Percentiles rank a stretch among this genome's conserved stretches.
Conservation (phyloP, 2,888 invertebrate genomes). For the Phortica magna region DNA sequence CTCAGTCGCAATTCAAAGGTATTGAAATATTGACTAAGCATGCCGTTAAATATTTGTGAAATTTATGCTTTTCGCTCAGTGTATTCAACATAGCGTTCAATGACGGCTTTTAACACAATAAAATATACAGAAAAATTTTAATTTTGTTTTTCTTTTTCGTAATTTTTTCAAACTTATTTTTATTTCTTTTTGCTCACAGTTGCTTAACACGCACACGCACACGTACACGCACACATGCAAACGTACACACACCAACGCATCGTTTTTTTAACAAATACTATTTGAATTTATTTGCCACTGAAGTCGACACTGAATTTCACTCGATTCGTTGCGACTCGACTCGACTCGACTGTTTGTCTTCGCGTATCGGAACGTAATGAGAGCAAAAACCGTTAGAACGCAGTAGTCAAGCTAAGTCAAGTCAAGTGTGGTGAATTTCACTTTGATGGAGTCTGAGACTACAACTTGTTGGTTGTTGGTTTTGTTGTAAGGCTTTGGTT, state of each 20-base stretch:
- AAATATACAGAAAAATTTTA: too few relatives aligned
- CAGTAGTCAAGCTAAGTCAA: not conserved
- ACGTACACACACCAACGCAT: slow-evolving; percentile 1
- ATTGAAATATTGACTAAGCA: too few relatives aligned
- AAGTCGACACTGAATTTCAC: not conserved
- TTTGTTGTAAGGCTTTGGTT: not conserved
- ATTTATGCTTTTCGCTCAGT: too few relatives aligned
- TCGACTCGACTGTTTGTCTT: not conserved
- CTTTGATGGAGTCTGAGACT: not conserved
- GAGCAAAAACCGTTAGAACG: not conserved
- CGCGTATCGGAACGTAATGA: slow-evolving; percentile 20
- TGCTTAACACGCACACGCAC: slow-evolving; percentile 9
- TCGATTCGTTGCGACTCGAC: not conserved
- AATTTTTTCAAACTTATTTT: not conserved
- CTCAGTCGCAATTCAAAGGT: not conserved
- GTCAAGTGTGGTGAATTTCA: slow-evolving; percentile 23
- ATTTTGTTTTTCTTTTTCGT: not conserved
- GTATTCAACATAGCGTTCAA: too few relatives aligned
- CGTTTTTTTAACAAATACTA: not conserved
- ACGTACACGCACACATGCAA: not conserved
- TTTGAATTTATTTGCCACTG: not conserved
- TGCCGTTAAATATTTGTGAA: too few relatives aligned
- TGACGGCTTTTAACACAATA: too few relatives aligned
- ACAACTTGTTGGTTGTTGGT: slow-evolving; percentile 31
- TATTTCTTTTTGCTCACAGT: not conserved